Evolutionary conservation across 2,113 vertebrate species (phyloP).

Genomic region (Clarias macrocephalus): DNA sequence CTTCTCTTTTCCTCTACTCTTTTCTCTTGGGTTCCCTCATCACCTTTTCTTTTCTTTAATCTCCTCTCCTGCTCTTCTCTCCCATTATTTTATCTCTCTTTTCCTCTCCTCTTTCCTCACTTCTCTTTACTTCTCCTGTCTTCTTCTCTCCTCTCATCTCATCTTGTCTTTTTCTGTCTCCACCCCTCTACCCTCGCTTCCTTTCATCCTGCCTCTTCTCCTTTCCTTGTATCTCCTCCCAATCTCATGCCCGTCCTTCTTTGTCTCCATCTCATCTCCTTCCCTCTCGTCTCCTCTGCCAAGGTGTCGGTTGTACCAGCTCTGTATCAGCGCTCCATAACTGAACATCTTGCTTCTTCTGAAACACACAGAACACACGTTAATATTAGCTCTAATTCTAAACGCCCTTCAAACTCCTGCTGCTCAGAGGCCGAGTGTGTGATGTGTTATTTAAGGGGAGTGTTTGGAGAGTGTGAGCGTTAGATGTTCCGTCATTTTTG

Average conservation of each 20-base stretch:
- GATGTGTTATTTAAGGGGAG: slow-evolving; percentile 13
- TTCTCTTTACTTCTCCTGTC: not conserved
- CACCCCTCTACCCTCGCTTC: not conserved
- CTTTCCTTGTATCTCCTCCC: too few species aligned
- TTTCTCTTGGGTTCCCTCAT: not conserved
- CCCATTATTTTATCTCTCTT: not conserved
- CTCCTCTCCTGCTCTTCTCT: not conserved
- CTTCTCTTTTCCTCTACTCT: not conserved
- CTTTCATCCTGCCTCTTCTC: slow-evolving; percentile 34
- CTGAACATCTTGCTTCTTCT: not conserved
- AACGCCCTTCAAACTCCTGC: not conserved
- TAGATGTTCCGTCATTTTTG: slow-evolving; percentile 33
- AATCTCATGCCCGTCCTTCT: too few species aligned
- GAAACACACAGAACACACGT: not conserved
- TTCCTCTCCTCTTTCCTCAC: not conserved
- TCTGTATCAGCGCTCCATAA: not conserved
- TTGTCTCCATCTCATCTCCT: too few species aligned
- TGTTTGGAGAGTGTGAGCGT: not conserved
- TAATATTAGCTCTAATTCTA: not conserved
- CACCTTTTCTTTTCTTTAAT: not conserved
- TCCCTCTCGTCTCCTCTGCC: too few species aligned
- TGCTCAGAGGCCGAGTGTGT: not conserved
- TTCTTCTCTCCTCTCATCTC: not conserved
- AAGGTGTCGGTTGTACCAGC: not conserved
- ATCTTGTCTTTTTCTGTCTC: slow-evolving; percentile 13